Conservation (phyloP, 2,797 vertebrate species). For the Scolopax rusticola region DNA sequence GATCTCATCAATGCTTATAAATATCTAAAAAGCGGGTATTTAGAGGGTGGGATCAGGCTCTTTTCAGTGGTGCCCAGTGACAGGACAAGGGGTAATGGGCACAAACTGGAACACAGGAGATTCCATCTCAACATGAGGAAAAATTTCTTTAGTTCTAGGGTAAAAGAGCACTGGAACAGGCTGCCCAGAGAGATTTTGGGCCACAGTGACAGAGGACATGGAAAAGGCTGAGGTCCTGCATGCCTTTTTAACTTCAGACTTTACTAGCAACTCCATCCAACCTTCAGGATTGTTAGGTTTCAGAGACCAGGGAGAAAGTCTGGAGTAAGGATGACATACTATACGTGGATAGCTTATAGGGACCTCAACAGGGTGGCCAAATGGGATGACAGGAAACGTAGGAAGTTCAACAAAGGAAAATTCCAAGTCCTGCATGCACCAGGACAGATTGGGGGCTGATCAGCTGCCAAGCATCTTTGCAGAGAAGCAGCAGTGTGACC, state of each 20-base stretch:
- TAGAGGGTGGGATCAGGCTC: neutral
- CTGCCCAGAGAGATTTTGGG: neutral
- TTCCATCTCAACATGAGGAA: neutral
- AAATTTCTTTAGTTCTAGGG: too few relatives aligned
- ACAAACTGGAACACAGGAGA: neutral
- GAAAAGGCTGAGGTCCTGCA: neutral
- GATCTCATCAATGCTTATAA: neutral
- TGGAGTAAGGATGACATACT: neutral
- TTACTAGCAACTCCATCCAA: neutral
- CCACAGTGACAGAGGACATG: neutral
- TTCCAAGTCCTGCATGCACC: neutral
- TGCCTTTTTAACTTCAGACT: neutral
- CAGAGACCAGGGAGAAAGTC: neutral
- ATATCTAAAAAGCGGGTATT: neutral
- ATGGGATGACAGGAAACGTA: neutral
- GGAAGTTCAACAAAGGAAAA: neutral
- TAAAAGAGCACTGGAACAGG: neutral
- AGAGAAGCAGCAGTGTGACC: neutral
- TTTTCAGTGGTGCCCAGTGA: neutral
- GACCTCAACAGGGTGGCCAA: accelerated
- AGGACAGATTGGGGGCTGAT: accelerated
- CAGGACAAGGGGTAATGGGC: neutral
- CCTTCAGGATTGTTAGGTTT: neutral
- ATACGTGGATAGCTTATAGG: neutral
- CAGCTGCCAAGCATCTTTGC: neutral